Evolutionary conservation across 2,113 vertebrate species (phyloP), one percentile per base, ranked within the genome.

Genomic region (Pholis gunnellus): DNA sequence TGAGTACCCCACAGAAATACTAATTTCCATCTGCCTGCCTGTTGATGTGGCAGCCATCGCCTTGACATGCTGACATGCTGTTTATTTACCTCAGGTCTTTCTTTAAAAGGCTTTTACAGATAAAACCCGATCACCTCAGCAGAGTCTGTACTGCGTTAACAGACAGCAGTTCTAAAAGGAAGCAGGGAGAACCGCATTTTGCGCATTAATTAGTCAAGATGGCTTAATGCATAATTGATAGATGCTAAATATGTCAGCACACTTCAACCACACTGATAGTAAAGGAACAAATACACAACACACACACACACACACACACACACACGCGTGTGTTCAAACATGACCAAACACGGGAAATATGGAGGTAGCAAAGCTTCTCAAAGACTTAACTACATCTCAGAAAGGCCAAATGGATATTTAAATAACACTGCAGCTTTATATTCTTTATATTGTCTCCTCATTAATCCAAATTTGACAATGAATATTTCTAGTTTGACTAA

Each of bases 221-320:
- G 66, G 81, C 36, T 64, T 50, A 71, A 86, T 88, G 60, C 50
- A 84, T 86, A 73, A 90, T 86, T 81, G 20, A 88, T 76, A 48
- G 2, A 66, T 46, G 54, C 50, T 72, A 52, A 79, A 70, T 60
- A 66, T 65, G 63, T 75, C 59, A n/a, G 66, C 64, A 69, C 75
- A 65, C 77, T 9, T 27, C 65, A 29, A 61, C 79, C 56, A 40
- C 42, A 29, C 36, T 29, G 72, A 59, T 60, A 34, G 18, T 9
- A 15, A 11, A 25, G 6, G 44, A 3, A 57, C 20, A 42, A 18
- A 64, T 4, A 48, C 63, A 80, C 64, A 31, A 1, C 61, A 66
- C 56, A 69, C 70, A 69, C 48, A 4, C 13, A 17, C n/a, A 40
- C 14, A 44, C 65, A 79, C 61, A 27, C 31, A 1, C 64, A 68